These are phyloP conservation scores for Samia ricini DNA, from an alignment of 1,140 invertebrate species.

Conservation along the genomic window DNA sequence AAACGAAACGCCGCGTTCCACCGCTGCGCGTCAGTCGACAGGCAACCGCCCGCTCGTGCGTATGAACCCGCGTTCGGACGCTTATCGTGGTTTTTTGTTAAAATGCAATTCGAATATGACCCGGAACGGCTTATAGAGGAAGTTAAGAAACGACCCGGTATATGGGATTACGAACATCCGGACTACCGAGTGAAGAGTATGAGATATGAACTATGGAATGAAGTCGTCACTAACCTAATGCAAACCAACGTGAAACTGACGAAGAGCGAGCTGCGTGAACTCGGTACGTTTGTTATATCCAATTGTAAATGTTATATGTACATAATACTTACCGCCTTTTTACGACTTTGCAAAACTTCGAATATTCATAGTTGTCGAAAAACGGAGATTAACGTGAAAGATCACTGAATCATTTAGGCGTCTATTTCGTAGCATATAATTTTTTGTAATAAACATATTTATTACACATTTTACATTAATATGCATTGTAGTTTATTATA, in stretches of 20 bases:
- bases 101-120: slow-evolving; percentile 67
- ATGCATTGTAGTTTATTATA: too few species aligned
- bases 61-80: slow-evolving; percentile 29
- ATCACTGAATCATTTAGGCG: too few species aligned
- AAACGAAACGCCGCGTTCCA: slow-evolving; percentile 50
- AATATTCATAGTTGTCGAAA: neutral
- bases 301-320: slow-evolving; percentile 13
- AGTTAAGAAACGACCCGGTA: slow-evolving; percentile 59
- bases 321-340: neutral
- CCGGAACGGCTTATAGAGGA: slow-evolving; percentile 62
- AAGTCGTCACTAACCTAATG: slow-evolving; percentile 57
- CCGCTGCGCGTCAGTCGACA: slow-evolving; percentile 67
- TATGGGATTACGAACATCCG: slow-evolving; percentile 62
- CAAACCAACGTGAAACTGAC: slow-evolving; percentile 47
- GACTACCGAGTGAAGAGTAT: slow-evolving; percentile 52
- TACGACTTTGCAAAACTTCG: neutral
- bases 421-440: too few species aligned
- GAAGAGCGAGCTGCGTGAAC: slow-evolving; percentile 62
- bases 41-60: slow-evolving; percentile 48
- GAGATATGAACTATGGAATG: slow-evolving; percentile 53
- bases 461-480: too few species aligned
- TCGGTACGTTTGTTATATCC: slow-evolving; percentile 43
- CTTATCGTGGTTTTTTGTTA: slow-evolving; percentile 13
- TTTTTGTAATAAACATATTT: too few species aligned
- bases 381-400: too few species aligned